Percentiles rank a stretch among this genome's conserved stretches.
These are phyloP conservation scores for Amphiprion percula DNA, from an alignment of 2,113 vertebrate genomes.

Conservation along the genomic window DNA sequence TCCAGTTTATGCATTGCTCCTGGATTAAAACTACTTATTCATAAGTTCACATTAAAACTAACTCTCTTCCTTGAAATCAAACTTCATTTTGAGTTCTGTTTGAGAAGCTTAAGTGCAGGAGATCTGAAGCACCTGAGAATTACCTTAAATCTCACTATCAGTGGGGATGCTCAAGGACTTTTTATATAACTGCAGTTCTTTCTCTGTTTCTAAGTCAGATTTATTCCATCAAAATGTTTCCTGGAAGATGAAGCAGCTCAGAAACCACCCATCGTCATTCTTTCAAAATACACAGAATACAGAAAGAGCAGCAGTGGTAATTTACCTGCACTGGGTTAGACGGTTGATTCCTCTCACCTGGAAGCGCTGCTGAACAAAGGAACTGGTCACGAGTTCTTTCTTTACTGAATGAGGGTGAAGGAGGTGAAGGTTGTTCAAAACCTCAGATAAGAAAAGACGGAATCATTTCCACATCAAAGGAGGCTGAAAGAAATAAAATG, in stretches of 20 bases:
- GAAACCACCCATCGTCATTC: background rate
- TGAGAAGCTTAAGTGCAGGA: too few relatives aligned
- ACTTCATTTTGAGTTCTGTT: background rate
- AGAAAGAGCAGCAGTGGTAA: background rate
- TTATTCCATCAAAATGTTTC: background rate
- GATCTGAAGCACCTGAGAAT: constrained; percentile 18
- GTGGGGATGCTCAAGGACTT: background rate
- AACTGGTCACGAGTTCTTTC: constrained; percentile 15
- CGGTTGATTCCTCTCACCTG: constrained; percentile 14
- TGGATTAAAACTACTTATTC: too few relatives aligned
- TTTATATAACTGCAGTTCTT: background rate
- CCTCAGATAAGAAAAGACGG: background rate
- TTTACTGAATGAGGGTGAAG: constrained; percentile 11
- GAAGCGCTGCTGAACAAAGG: constrained; percentile 17
- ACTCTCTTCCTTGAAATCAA: too few relatives aligned
- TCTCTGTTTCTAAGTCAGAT: background rate
- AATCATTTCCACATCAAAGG: background rate
- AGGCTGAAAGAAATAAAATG: background rate
- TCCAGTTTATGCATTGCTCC: too few relatives aligned
- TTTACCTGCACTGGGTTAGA: background rate
- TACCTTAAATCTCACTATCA: background rate
- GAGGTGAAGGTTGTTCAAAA: background rate
- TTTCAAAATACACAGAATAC: background rate
- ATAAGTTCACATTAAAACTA: too few relatives aligned
- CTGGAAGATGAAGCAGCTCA: background rate